Percentiles rank a stretch among this genome's conserved stretches.
These are phyloP conservation scores for Druon quercuslanigerum DNA, from an alignment of 1,140 invertebrate species.

Conservation along the genomic window DNA sequence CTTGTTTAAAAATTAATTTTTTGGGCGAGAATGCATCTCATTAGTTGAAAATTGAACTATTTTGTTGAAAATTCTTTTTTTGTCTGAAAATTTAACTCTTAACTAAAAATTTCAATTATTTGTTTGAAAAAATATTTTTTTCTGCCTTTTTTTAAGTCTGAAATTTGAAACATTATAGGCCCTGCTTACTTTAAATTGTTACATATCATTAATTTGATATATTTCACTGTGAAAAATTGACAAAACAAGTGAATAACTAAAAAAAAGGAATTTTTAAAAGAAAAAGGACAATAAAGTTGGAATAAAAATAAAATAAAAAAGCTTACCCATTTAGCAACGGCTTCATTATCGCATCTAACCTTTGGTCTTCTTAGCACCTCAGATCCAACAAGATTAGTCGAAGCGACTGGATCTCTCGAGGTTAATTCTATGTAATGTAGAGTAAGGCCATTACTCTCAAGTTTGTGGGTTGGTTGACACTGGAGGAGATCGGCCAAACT, in stretches of 20 bases:
- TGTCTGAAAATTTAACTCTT: no score
- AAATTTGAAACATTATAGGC: no score
- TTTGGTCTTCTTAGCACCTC: constrained; percentile 82
- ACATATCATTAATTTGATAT: no score
- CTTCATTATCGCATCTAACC: constrained; percentile 87
- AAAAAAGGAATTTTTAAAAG: neutral
- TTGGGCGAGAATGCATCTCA: no score
- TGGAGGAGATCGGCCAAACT: constrained; percentile 77
- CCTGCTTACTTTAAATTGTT: no score
- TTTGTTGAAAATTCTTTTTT: no score
- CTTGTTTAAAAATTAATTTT: no score
- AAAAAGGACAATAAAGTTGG: constrained; percentile 21
- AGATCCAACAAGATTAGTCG: constrained; percentile 69
- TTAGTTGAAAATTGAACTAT: no score
- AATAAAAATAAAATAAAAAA: constrained; percentile 42
- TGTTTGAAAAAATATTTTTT: no score
- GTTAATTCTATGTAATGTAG: constrained; percentile 87
- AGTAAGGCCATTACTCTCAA: constrained; percentile 73
- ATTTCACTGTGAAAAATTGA: no score
- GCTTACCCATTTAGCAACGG: constrained; percentile 86
- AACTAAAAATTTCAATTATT: no score
- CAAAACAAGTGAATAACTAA: neutral
- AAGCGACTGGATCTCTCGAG: constrained; percentile 76
- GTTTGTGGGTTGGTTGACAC: constrained; percentile 77
- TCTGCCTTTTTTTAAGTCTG: no score